phyloP scores from a whole-genome alignment of 2,113 vertebrate genomes.

The Bombycilla garrulus region DNA sequence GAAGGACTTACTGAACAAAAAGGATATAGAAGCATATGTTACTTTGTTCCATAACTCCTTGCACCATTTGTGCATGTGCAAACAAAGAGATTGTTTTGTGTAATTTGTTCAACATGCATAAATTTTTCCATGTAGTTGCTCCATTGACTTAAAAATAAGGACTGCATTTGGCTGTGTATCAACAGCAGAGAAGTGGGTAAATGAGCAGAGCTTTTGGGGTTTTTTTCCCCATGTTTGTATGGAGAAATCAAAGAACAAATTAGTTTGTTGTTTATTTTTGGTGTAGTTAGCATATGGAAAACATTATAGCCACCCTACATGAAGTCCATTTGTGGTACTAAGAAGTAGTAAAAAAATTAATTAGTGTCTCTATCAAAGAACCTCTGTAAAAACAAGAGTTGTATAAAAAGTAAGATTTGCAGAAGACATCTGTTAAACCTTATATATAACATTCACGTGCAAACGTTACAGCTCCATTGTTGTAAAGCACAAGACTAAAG shows the following conservation, averaged over 20 bases:
- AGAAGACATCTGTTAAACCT: not conserved
- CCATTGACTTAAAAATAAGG: not conserved
- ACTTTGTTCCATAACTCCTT: not conserved
- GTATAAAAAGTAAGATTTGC: not conserved
- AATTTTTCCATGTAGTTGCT: not conserved
- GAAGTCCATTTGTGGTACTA: not conserved
- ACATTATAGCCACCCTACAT: not conserved
- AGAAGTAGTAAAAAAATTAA: not conserved
- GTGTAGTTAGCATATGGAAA: not conserved
- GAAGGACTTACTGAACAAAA: not conserved
- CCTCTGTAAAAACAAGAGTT: not conserved
- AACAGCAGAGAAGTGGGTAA: not conserved
- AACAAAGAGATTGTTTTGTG: not conserved
- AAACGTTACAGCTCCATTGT: not conserved
- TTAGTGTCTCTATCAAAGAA: not conserved
- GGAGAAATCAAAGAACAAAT: not conserved
- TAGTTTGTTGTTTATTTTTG: not conserved
- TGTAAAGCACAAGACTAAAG: not conserved
- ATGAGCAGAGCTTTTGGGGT: accelerated
- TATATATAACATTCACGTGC: not conserved
- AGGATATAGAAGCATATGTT: not conserved
- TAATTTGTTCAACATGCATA: not conserved
- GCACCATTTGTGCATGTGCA: not conserved
- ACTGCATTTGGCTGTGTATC: not conserved
- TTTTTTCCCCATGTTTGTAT: not conserved